phyloP scores from a whole-genome alignment of 2,888 invertebrate genomes.

The Rotaria socialis region DNA sequence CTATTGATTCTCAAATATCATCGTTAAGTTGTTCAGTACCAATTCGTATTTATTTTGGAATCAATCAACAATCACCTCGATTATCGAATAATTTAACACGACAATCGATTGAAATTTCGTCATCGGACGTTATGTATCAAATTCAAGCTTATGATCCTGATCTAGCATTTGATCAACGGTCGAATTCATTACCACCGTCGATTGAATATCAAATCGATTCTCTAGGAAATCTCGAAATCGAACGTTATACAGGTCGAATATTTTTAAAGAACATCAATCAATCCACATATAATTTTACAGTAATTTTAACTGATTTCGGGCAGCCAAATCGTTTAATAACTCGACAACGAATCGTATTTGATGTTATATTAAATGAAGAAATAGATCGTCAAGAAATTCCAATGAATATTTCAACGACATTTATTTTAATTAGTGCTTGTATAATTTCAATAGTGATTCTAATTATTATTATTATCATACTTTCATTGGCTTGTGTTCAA shows the following conservation, averaged over 20 bases:
- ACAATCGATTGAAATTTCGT: not conserved
- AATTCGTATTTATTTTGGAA: not conserved
- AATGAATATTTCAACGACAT: not conserved
- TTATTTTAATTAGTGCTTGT: not conserved
- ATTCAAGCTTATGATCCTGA: constrained; percentile 19
- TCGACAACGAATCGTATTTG: not conserved
- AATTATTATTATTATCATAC: not conserved
- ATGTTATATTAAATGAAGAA: not conserved
- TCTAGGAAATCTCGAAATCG: not conserved
- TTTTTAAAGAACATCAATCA: not conserved
- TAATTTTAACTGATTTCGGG: not conserved
- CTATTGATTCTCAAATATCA: not conserved
- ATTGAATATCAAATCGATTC: constrained; percentile 2
- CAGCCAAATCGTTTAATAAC: not conserved
- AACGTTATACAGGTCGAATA: constrained; percentile 13
- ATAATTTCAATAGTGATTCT: not conserved
- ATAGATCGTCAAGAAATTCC: not conserved
- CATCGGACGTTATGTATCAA: not conserved
- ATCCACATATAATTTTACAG: not conserved
- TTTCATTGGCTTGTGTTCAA: not conserved
- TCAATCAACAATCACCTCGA: constrained; percentile 8
- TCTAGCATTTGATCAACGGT: not conserved
- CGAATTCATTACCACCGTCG: not conserved
- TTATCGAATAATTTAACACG: not conserved
- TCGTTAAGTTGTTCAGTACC: constrained; percentile 15